These are phyloP conservation scores for Actenoides hombroni DNA, from an alignment of 2,113 vertebrate species.

Conservation along the genomic window DNA sequence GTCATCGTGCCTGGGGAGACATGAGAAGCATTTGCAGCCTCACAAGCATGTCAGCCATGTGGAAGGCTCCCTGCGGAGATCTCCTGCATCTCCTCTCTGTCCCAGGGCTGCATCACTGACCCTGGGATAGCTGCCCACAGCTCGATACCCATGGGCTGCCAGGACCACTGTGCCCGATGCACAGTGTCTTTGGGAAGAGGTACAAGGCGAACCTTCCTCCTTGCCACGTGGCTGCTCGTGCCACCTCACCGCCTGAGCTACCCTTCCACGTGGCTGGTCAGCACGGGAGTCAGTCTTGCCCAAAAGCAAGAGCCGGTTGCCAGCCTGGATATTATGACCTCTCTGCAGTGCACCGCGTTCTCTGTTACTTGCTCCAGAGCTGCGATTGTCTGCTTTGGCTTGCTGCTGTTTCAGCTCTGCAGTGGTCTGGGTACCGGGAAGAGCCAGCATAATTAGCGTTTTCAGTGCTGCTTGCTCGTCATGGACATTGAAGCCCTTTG, in stretches of 20 bases:
- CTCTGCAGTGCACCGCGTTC: background rate
- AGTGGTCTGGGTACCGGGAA: background rate
- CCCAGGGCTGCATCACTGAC: background rate
- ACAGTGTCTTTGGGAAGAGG: background rate
- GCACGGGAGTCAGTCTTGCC: background rate
- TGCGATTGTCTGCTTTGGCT: background rate
- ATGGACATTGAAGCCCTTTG: background rate
- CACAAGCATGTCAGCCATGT: background rate
- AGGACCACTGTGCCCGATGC: background rate
- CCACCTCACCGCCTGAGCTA: background rate
- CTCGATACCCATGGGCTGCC: background rate
- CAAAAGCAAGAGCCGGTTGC: background rate
- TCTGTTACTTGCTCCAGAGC: background rate
- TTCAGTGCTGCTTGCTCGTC: background rate
- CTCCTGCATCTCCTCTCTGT: background rate
- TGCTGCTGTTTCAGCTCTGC: background rate
- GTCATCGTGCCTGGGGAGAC: background rate
- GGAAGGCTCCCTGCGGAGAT: accelerated
- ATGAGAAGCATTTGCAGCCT: background rate
- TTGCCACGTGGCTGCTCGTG: background rate
- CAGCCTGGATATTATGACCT: background rate
- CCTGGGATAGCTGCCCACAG: background rate
- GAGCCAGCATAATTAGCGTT: background rate
- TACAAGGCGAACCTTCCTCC: background rate
- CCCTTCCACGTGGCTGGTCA: background rate